Evolutionary conservation across 2,888 invertebrate species (phyloP).

Genomic region (Podabrus alpinus): DNA sequence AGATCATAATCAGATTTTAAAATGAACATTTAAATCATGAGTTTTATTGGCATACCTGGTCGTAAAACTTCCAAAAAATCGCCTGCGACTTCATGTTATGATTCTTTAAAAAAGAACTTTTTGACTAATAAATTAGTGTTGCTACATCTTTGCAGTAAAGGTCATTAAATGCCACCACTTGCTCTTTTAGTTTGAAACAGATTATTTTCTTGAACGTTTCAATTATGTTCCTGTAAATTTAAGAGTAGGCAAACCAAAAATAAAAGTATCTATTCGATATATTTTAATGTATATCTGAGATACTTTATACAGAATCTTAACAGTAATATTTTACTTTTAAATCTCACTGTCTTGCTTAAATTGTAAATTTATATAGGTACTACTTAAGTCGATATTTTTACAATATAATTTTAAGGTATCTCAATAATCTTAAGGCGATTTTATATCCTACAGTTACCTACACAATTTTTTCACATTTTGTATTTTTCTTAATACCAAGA

Average conservation of each 20-base stretch:
- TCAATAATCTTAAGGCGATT: conserved; percentile 26
- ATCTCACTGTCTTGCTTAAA: conserved; percentile 46
- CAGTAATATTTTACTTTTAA: conserved; percentile 41
- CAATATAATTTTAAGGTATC: conserved; percentile 22
- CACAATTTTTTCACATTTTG: conserved; percentile 16
- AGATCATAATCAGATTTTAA: no score
- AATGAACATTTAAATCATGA: no score
- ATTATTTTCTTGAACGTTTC: no score
- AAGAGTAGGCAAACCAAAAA: not conserved
- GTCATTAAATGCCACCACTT: no score
- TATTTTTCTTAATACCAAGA: conserved; percentile 1
- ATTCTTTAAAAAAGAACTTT: no score
- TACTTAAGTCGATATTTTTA: conserved; percentile 31
- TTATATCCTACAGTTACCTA: conserved; percentile 19
- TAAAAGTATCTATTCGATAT: conserved; percentile 8
- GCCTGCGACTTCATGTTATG: no score
- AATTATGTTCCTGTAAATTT: no score
- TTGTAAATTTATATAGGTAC: conserved; percentile 8
- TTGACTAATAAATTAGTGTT: no score
- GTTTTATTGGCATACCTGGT: no score
- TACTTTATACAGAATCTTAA: conserved; percentile 49
- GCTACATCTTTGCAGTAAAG: no score
- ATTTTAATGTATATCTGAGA: conserved; percentile 47
- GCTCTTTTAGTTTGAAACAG: no score
- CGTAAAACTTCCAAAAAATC: no score